Conservation (phyloP, 2,797 vertebrate genomes). For the Aselliscus stoliczkanus region DNA sequence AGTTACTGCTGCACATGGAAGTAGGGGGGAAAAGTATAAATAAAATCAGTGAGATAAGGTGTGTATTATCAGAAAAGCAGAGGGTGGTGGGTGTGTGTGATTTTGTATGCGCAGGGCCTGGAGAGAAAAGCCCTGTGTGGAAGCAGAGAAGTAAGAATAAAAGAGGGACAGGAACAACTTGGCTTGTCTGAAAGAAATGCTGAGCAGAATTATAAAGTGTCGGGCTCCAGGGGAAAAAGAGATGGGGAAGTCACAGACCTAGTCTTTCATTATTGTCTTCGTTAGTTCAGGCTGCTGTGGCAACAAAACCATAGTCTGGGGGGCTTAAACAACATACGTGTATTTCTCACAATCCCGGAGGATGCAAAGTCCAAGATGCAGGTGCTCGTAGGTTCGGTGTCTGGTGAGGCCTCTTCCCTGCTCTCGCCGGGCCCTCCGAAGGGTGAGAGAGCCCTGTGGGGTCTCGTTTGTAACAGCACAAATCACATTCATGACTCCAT, state of each 20-base stretch:
- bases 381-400: neutral
- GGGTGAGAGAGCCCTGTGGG: neutral
- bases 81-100: fast-evolving
- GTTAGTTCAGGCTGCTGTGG: neutral
- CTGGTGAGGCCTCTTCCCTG: neutral
- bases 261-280: neutral
- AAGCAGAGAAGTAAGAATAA: neutral
- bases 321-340: neutral
- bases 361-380: neutral
- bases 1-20: neutral
- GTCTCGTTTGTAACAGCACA: neutral
- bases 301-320: neutral
- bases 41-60: neutral
- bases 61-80: neutral
- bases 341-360: neutral
- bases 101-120: too few relatives aligned
- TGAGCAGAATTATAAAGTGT: neutral
- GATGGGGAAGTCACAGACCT: neutral
- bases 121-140: neutral
- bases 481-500: neutral
- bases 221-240: neutral
- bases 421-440: neutral
- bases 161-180: neutral
- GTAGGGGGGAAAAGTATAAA: neutral
- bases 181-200: neutral